Evolutionary conservation across 2,888 invertebrate species (phyloP), one percentile per base, ranked within the genome.

Genomic region (Luperina nickerlii): DNA sequence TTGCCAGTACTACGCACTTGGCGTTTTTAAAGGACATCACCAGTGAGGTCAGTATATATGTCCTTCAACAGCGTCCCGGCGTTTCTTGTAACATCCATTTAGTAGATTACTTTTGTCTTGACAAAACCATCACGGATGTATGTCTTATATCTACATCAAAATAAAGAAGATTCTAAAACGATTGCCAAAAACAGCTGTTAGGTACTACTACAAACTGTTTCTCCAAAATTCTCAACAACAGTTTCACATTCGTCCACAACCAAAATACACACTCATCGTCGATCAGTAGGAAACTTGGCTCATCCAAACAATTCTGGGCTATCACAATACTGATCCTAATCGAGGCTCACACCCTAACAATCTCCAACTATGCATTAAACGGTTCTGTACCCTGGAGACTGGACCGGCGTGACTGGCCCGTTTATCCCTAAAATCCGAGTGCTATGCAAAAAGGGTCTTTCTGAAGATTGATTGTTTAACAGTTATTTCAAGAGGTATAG

Each of bases 381-480:
- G 92, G 92, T 87, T 81, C 85, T 83, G 91, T 85, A 91, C 96
- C 94, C 95, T 74, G 70, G 96, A 94, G 95, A 94, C 96, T 95
- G 95, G 96, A 80, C 89, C 79, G 78, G 94, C 96, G 95, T 96
- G 96, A 96, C 95, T 95, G 88, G 95, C 90, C 91, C 90, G 89
- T 94, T 95, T 92, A 93, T 93, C 95, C 94, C 94, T 92, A 92
- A 92, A 91, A 91, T 89, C 82, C 73, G 83, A 79, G 71, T 75
- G 78, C 88, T 93, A 94, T 94, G 94, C 94, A 95, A 95, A 95
- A 95, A 96, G 96, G 96, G 96, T 94, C 94, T 93, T 92, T 90
- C 89, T 88, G 90, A 94, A 96, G 96, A 96, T 96, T 96, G 96
- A 96, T 96, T 96, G 96, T 96, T 95, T 96, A 95, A 93, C 92